phyloP scores from a whole-genome alignment of 1,140 invertebrate genomes.

The Odontomachus brunneus region DNA sequence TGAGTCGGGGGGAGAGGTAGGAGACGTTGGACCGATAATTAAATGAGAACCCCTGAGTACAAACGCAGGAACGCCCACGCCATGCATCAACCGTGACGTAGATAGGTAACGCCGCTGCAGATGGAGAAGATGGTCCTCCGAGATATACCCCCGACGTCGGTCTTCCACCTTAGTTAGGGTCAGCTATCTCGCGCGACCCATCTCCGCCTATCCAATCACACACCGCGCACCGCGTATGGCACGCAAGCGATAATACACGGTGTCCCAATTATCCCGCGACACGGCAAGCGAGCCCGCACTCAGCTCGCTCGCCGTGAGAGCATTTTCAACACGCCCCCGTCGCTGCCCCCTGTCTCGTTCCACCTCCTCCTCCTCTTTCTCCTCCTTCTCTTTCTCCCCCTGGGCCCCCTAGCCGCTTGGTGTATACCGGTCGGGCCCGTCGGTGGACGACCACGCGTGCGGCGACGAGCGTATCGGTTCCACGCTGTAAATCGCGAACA shows the following conservation, averaged over 20 bases:
- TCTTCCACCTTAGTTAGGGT: constrained; percentile 82
- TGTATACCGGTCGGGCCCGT: not conserved
- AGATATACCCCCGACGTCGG: constrained; percentile 80
- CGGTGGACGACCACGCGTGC: not conserved
- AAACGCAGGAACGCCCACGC: constrained; percentile 84
- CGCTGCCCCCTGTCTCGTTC: constrained; percentile 37
- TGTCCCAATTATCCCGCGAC: constrained; percentile 83
- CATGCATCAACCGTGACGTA: constrained; percentile 85
- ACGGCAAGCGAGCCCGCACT: constrained; percentile 73
- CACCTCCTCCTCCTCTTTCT: not conserved
- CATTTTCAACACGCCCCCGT: constrained; percentile 79
- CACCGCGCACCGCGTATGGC: constrained; percentile 79
- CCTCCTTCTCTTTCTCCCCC: constrained; percentile 24
- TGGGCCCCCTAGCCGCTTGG: no score
- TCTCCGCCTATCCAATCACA: constrained; percentile 86
- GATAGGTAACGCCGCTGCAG: constrained; percentile 83
- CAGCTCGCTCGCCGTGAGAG: constrained; percentile 75
- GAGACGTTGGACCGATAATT: constrained; percentile 74
- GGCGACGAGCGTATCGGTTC: constrained; percentile 38
- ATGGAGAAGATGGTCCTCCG: constrained; percentile 84
- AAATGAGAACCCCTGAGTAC: constrained; percentile 82
- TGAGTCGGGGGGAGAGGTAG: not conserved
- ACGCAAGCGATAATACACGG: constrained; percentile 81
- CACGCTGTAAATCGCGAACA: constrained; percentile 52
- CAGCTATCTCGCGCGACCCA: constrained; percentile 85